Evolutionary conservation across 37 sponge, comb jelly and placozoan genomes (phyloP), one percentile per base, ranked within the genome.

Genomic region (Hormiphora californensis): DNA sequence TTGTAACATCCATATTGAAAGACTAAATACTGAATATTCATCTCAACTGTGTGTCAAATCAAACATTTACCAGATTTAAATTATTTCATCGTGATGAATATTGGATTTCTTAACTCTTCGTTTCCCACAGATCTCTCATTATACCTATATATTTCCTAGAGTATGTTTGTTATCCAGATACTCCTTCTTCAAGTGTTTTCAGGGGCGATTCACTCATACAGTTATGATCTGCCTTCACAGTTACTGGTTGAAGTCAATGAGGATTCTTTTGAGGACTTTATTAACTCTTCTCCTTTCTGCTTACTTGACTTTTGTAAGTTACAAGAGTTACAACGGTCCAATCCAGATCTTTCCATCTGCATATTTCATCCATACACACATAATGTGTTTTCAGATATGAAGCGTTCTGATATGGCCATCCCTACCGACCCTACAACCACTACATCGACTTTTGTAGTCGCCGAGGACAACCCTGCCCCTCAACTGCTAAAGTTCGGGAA

Each of bases 221-320:
- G 27, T 15, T 57, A 57, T 30, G 61, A 57, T 30, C 9, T 28
- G n/a, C 61, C 61, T 30, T 57, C 61, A 5, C 17, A 5, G 7
- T 30, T 57, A 57, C n/a, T 57, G 3, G 7, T 12, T 5, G 61
- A 57, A 4, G 61, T 57, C 61, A 57, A 23, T 21, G 61, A 57
- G n/a, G 3, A 57, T 4, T 28, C 61, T 4, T 5, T 57, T 15
- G 3, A 23, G 9, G 61, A 57, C 7, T 4, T 57, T 30, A 57
- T 57, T 12, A 57, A 15, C 61, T 57, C 61, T 4, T 5, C 61
- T 19, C 61, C n/a, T 28, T 57, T 28, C 27, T 57, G n/a, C 61
- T 57, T 57, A 57, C 61, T 57, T 4, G 61, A 57, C n/a, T 57
- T 57, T 57, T 57, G 61, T 57, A 12, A 57, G 61, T 57, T 28